Base-by-base conservation (phyloP, 2,888 invertebrate species). In the Acanthosepion lycidas region DNA sequence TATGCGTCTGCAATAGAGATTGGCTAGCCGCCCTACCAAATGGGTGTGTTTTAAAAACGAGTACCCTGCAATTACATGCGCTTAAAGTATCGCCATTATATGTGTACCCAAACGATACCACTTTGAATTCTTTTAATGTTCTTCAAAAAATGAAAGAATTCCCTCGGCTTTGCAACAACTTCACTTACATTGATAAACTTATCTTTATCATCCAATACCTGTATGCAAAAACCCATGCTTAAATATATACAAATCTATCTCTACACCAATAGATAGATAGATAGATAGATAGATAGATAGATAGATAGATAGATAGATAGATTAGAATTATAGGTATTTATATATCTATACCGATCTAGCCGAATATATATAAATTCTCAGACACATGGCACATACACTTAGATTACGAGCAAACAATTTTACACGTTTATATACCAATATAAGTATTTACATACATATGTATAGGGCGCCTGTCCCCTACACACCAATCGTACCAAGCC, bases 391-490 rank as follows among this genome's bases (percentile, higher is more conserved):
- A 78, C 15, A 78, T 78, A 78, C n/a, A 78, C n/a, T 78, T 78
- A 78, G 15, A 78, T 78, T n/a, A 78, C n/a, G n/a, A 1, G 28
- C n/a, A 78, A 6, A 78, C n/a, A n/a, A n/a, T 78, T 6, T 78
- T 78, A n/a, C n/a, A 78, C 78, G 78, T 78, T n/a, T 78, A n/a
- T 78, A 12, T 78, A 78, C 78, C 78, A 78, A 78, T 78, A 78
- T 78, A 78, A 78, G 78, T 78, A 78, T 78, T 78, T 78, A 78
- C 78, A 78, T 78, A n/a, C n/a, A n/a, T 78, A 28, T 78, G 78
- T 78, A n/a, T 28, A 12, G 78, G 78, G 15, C 78, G 9, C 78
- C n/a, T 78, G 78, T 78, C 78, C n/a, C 78, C 28, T 78, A n/a
- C 78, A 78, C 78, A 78, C 78, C 15, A n/a, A 28, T 18, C 26